phyloP scores from a whole-genome alignment of 2,113 vertebrate species.

The Pterocles orientalis region DNA sequence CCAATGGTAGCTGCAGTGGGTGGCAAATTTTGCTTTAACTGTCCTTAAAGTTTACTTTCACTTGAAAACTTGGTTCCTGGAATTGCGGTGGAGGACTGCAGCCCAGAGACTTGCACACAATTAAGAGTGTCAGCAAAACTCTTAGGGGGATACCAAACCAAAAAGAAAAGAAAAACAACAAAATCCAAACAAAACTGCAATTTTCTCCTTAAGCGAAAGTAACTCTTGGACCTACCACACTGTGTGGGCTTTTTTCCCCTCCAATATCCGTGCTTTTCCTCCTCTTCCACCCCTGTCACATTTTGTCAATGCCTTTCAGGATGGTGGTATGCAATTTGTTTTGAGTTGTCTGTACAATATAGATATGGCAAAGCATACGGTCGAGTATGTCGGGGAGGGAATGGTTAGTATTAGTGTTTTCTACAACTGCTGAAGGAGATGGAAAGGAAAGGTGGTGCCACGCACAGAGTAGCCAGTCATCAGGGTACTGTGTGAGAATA shows the following conservation, averaged over 20 bases:
- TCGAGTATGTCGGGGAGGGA: background rate
- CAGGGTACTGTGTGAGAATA: background rate
- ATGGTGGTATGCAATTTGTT: background rate
- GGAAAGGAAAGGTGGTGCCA: background rate
- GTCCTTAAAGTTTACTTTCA: background rate
- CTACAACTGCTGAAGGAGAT: background rate
- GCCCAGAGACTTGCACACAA: background rate
- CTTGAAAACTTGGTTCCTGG: constrained; percentile 16
- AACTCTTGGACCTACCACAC: background rate
- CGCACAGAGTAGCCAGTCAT: background rate
- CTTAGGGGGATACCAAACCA: background rate
- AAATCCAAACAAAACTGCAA: background rate
- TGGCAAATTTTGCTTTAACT: constrained; percentile 32
- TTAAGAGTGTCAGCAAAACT: background rate
- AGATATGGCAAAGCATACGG: background rate
- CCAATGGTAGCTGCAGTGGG: background rate
- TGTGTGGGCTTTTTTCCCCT: background rate
- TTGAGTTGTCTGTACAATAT: background rate
- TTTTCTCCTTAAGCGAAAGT: background rate
- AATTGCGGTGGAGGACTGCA: background rate
- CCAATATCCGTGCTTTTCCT: accelerated
- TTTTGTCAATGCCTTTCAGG: background rate
- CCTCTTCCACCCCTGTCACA: background rate
- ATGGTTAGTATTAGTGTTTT: background rate
- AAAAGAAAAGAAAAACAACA: background rate